Conservation (phyloP, 2,888 invertebrate species). For the Lithophane leautieri region DNA sequence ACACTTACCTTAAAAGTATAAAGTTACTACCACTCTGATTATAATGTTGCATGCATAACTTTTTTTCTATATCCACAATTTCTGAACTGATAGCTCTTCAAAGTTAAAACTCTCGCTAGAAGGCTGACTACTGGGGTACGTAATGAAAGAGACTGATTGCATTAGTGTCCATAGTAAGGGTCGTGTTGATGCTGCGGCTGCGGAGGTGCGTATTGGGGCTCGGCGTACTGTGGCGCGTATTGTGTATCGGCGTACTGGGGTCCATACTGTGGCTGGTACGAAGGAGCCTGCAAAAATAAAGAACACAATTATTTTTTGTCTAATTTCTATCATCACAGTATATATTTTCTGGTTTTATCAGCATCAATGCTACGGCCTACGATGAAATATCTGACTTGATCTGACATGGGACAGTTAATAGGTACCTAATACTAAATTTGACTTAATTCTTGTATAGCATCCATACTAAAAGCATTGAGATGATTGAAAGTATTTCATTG, state of each 20-base stretch:
- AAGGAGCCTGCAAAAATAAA: slow-evolving; percentile 37
- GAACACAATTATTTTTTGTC: not conserved
- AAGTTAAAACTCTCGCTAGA: not conserved
- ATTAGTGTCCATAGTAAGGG: slow-evolving; percentile 83
- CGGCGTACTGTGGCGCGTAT: slow-evolving; percentile 58
- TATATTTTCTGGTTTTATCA: not conserved
- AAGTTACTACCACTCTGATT: not conserved
- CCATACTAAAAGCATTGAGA: not conserved
- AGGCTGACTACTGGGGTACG: not conserved
- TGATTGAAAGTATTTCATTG: not conserved
- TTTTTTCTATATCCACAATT: not conserved
- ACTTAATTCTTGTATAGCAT: not conserved
- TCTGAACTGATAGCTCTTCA: not conserved
- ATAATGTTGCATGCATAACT: not conserved
- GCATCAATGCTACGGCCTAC: not conserved
- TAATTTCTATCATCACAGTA: not conserved
- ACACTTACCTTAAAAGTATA: not conserved
- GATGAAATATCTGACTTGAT: not conserved
- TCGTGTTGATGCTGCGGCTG: slow-evolving; percentile 76
- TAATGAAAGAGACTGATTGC: not conserved
- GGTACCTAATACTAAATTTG: not conserved
- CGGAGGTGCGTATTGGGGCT: slow-evolving; percentile 53
- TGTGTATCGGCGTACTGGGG: slow-evolving; percentile 57
- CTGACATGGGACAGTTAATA: not conserved
- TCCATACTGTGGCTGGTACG: slow-evolving; percentile 60